Base-by-base conservation (phyloP, 1,140 invertebrate genomes). In the Carcinoscorpius rotundicauda region DNA sequence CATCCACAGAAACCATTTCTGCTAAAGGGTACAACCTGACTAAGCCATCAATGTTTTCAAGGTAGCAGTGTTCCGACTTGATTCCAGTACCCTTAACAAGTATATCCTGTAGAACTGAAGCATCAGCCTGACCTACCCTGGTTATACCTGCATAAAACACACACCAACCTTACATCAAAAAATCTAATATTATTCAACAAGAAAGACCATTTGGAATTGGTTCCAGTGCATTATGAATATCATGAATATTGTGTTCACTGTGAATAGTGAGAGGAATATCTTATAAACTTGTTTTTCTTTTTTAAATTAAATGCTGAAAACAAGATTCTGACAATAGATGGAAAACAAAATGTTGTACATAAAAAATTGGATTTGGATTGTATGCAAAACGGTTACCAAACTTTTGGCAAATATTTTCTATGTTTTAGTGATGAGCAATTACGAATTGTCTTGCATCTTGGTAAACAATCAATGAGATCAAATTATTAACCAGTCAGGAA, bases 21-120 rank as follows among this genome's bases (percentile, higher is more conserved):
- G 83, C 83, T 66, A 86, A 77, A 3, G 91, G 88, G 73, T 87
- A 83, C 55, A 94, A 78, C 4, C 85, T 90, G 62, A 93, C 88
- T 63, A 88, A 83, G 58, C 87, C 88, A 72, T 85, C 81, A 56
- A 81, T 83, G 78, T 90, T 89, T 75, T 89, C 88, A 62, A 94
- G 88, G 70, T 84, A 84, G 75, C 90, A 94, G 77, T 95, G 91
- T 51, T 88, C 77, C 60, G 82, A 78, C 69, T 88, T 85, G 4
- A 93, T 87, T 0, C 89, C 91, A 9, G 87, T 85, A 3, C 89
- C 91, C 68, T 85, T 82, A 6, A 93, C 81, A 58, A 85, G 79
- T 65, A 95, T 87, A 75, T 92, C 90, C 66, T 86, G 88, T 71
- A 82, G 82, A 57, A 82, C 78, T 63, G 62, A 53, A 57, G 68